Conservation (phyloP, 2,888 invertebrate species). For the Agrochola macilenta region DNA sequence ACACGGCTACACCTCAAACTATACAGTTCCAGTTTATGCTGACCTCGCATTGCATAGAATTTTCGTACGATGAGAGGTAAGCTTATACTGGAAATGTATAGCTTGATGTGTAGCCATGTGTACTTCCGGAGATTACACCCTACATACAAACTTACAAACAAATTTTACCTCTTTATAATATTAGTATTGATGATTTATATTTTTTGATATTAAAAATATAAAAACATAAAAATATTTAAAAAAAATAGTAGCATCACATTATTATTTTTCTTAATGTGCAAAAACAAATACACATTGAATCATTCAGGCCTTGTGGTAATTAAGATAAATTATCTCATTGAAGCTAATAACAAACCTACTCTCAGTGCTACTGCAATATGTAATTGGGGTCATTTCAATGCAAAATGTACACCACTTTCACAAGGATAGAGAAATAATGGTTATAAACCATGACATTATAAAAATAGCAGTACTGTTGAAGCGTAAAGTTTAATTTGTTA, state of each 20-base stretch:
- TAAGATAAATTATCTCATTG: slow-evolving; percentile 36
- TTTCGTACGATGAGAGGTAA: too few species aligned
- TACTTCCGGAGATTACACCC: too few species aligned
- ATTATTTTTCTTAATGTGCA: background rate
- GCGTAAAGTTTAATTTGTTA: background rate
- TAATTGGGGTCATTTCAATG: slow-evolving; percentile 13
- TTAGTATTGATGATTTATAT: too few species aligned
- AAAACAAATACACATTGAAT: slow-evolving; percentile 26
- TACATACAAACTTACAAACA: too few species aligned
- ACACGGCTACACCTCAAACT: too few species aligned
- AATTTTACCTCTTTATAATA: too few species aligned
- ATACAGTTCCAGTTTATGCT: too few species aligned
- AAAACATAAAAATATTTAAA: too few species aligned
- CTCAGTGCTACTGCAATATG: slow-evolving; percentile 4
- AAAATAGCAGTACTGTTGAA: background rate
- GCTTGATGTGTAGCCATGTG: too few species aligned
- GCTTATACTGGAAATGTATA: too few species aligned
- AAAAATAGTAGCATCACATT: background rate
- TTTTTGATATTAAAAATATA: too few species aligned
- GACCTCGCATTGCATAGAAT: too few species aligned
- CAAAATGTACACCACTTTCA: background rate
- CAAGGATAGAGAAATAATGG: background rate
- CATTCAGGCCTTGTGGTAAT: slow-evolving; percentile 38
- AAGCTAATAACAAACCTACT: slow-evolving; percentile 35
- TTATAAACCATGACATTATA: background rate